phyloP scores from a whole-genome alignment of 1,140 invertebrate genomes.

The Hormaphis cornu region DNA sequence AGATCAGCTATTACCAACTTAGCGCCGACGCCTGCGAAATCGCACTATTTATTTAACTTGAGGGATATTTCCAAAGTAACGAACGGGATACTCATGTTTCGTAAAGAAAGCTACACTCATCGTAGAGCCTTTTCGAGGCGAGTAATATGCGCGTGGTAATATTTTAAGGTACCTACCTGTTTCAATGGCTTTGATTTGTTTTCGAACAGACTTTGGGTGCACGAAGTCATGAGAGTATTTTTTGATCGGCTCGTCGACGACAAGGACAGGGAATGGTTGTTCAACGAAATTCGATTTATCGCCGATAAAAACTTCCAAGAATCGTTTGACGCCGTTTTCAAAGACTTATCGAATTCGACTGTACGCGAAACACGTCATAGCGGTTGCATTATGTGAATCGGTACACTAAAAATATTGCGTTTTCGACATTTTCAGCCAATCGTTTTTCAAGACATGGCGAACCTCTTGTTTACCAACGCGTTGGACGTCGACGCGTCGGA shows the following conservation, averaged over 20 bases:
- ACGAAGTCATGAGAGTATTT: slow-evolving; percentile 83
- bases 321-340: slow-evolving; percentile 54
- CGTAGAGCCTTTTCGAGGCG: slow-evolving; percentile 42
- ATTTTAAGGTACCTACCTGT: no score
- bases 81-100: slow-evolving; percentile 71
- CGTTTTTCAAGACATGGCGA: slow-evolving; percentile 60
- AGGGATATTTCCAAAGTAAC: slow-evolving; percentile 77
- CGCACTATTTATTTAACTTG: slow-evolving; percentile 89
- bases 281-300: slow-evolving; percentile 53
- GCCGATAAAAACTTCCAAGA: slow-evolving; percentile 62
- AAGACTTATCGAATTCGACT: slow-evolving; percentile 38
- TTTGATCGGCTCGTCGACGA: slow-evolving; percentile 77
- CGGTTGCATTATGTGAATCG: no score
- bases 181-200: not conserved
- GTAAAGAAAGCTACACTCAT: slow-evolving; percentile 62
- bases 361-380: not conserved
- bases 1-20: slow-evolving; percentile 59
- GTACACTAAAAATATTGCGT: not conserved
- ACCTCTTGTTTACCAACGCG: slow-evolving; percentile 79
- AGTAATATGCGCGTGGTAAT: slow-evolving; percentile 33
- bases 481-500: slow-evolving; percentile 70
- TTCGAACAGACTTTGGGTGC: slow-evolving; percentile 69
- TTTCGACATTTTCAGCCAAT: slow-evolving; percentile 42
- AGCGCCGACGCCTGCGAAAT: slow-evolving; percentile 74
- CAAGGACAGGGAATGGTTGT: slow-evolving; percentile 66